Conservation (phyloP, 1,140 invertebrate species). For the Lasaia peninsularis region DNA sequence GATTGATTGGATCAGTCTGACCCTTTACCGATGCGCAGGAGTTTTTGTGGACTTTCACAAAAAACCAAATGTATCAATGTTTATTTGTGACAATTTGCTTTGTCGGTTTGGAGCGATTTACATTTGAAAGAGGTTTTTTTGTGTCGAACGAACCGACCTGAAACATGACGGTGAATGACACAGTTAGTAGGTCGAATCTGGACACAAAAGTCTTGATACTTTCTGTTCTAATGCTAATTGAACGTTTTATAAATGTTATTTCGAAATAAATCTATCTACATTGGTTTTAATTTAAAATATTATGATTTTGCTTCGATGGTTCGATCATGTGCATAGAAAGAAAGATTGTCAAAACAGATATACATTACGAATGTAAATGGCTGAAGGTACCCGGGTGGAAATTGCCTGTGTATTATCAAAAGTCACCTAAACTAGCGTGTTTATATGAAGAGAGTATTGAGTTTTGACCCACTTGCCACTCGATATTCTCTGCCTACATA, state of each 20-base stretch:
- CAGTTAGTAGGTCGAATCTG: constrained; percentile 43
- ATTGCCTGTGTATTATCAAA: too few relatives aligned
- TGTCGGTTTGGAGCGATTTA: constrained; percentile 73
- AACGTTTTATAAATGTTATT: background rate
- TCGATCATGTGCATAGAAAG: too few relatives aligned
- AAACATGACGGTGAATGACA: constrained; percentile 70
- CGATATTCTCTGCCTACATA: too few relatives aligned
- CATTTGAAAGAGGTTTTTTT: constrained; percentile 72
- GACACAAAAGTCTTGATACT: constrained; percentile 43
- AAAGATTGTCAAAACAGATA: too few relatives aligned
- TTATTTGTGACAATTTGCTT: constrained; percentile 78
- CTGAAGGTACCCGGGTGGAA: too few relatives aligned
- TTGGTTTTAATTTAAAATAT: background rate
- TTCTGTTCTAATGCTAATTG: background rate
- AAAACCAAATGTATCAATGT: constrained; percentile 71
- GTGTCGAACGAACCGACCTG: constrained; percentile 62
- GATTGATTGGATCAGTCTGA: constrained; percentile 73
- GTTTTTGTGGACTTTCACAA: constrained; percentile 68
- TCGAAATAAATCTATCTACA: background rate
- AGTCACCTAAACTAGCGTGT: too few relatives aligned
- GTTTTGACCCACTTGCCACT: too few relatives aligned
- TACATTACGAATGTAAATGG: too few relatives aligned
- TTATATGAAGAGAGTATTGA: too few relatives aligned
- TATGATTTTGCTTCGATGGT: too few relatives aligned
- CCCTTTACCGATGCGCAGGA: constrained; percentile 63